Evolutionary conservation across 2,888 invertebrate species (phyloP).

Genomic region (Lepeophtheirus nordmannii): DNA sequence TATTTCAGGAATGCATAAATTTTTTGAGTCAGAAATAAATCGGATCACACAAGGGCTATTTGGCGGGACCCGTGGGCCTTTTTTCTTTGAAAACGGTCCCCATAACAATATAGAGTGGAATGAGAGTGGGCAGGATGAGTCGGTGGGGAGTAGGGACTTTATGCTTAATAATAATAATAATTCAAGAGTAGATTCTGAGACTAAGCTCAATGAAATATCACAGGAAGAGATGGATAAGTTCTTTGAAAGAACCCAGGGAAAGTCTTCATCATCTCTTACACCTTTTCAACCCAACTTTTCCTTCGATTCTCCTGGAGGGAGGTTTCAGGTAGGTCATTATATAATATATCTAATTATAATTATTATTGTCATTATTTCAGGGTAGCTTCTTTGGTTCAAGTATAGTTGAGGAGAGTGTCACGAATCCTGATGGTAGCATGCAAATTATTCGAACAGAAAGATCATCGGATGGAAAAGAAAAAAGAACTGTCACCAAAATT

Average conservation of each 20-base stretch:
- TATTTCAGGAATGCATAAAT: not conserved
- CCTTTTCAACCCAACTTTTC: not conserved
- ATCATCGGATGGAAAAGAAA: not conserved
- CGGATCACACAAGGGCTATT: not conserved
- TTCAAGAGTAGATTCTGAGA: not conserved
- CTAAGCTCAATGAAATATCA: not conserved
- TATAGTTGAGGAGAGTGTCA: not conserved
- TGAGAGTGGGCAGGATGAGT: not conserved
- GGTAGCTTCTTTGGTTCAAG: slow-evolving; percentile 1
- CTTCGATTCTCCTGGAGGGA: not conserved
- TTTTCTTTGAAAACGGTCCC: not conserved
- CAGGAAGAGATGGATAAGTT: not conserved
- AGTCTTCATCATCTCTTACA: not conserved
- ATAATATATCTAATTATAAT: not conserved
- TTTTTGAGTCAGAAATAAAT: not conserved
- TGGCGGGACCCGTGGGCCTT: not conserved
- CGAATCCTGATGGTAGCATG: not conserved
- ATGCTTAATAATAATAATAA: not conserved
- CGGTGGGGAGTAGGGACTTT: not conserved
- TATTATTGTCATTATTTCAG: not conserved
- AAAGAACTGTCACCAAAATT: not conserved
- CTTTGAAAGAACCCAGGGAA: not conserved
- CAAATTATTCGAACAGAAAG: not conserved
- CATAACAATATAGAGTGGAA: not conserved
- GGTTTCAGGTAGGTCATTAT: not conserved